Evolutionary conservation across 2,888 invertebrate species (phyloP).

Genomic region (Cistogaster globosa): DNA sequence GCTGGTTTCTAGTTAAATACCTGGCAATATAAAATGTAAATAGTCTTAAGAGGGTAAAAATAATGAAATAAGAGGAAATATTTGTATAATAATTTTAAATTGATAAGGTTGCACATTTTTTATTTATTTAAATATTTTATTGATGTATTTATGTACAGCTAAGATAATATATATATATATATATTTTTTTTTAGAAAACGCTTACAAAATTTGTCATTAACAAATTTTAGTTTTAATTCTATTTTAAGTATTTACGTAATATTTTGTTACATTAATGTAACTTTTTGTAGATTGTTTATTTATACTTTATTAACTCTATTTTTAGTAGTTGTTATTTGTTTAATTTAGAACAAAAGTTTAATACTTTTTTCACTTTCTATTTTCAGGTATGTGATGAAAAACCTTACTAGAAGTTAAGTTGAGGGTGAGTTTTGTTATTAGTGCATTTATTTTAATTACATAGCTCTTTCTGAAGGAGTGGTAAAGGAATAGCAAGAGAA

Average conservation of each 20-base stretch:
- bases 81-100: conserved; percentile 51
- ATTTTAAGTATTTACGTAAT: background rate
- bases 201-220: background rate
- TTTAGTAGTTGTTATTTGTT: background rate
- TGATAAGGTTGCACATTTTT: conserved; percentile 51
- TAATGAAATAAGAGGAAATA: conserved; percentile 60
- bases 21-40: conserved; percentile 20
- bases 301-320: background rate
- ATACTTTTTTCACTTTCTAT: background rate
- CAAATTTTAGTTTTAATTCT: background rate
- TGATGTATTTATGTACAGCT: background rate
- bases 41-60: conserved; percentile 18
- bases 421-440: no score
- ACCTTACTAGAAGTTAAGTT: background rate
- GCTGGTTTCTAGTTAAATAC: conserved; percentile 22
- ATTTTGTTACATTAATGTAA: background rate
- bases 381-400: conserved; percentile 9
- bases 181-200: background rate
- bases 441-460: no score
- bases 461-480: no score
- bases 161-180: background rate
- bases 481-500: no score
- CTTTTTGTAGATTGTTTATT: no score
- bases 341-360: background rate
- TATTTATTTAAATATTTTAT: background rate